Base-by-base conservation (phyloP, 2,113 vertebrate species). In the Meleagris gallopavo region DNA sequence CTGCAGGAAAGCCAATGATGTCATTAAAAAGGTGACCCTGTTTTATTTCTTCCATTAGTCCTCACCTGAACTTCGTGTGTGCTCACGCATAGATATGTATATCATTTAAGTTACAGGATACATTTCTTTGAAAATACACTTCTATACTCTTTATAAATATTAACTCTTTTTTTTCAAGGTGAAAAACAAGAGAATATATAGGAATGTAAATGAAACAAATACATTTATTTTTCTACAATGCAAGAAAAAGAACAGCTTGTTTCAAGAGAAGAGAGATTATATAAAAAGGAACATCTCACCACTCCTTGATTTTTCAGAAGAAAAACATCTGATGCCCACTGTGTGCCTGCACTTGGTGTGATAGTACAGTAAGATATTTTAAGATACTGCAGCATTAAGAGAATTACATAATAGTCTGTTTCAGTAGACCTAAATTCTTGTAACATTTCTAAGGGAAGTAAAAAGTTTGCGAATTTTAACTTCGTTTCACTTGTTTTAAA, bases 341-440 rank as follows among this genome's bases (percentile, higher is more conserved):
- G 54, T 73, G 60, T 90, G 58, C 45, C 45, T 7, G 17, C 27
- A 50, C 38, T 83, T 77, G 41, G 29, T 83, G 85, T 88, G 64
- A 52, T 13, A 48, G 8, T 91, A 67, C 60, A 70, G 69, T 17
- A 58, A 64, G 81, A 45, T 96, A 87, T 84, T 96, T 90, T 91
- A 82, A 82, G 77, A 40, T 38, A 52, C 18, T 50, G n/a, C 24
- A 64, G 43, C 75, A 88, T 90, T 90, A 86, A 76, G 65, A 46
- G 29, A 72, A 75, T 92, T 89, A 38, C 13, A 29, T 86, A 92
- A 83, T 50, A 19, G 27, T 58, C 50, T 88, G 69, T 74, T 89
- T 78, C 57, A 61, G 77, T 40, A 84, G 61, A 84, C 61, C 73
- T 78, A 19, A 75, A 75, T 92, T 92, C 62, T 32, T 71, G 11